Conservation (phyloP, 2,888 invertebrate species). For the Meiosimyza decipiens region DNA sequence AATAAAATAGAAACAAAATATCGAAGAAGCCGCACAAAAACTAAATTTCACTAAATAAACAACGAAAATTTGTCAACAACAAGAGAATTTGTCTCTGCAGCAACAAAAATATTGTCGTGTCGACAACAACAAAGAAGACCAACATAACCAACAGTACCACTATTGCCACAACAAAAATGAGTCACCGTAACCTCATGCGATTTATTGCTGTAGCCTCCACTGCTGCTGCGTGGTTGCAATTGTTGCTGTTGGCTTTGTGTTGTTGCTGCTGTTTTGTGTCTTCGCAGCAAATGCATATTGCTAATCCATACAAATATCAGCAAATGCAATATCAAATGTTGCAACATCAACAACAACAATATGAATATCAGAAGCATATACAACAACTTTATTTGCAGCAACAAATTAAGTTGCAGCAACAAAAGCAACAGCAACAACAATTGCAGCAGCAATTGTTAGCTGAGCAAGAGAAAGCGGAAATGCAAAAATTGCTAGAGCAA, state of each 20-base stretch:
- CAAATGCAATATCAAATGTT: conserved; percentile 48
- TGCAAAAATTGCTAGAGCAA: conserved; percentile 12
- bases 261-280: not conserved
- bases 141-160: not conserved
- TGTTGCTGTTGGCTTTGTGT: not conserved
- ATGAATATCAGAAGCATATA: conserved; percentile 46
- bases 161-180: not conserved
- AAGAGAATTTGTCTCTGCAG: too few species aligned
- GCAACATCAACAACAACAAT: conserved; percentile 44
- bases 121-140: too few species aligned
- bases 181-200: not conserved
- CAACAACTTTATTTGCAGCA: conserved; percentile 35
- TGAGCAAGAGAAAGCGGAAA: conserved; percentile 1
- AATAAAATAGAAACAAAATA: not conserved
- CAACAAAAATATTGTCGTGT: too few species aligned
- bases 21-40: not conserved
- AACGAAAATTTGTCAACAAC: too few species aligned
- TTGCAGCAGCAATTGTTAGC: conserved; percentile 2
- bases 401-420: conserved; percentile 3
- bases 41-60: not conserved
- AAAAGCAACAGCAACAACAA: conserved; percentile 17
- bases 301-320: conserved; percentile 40
- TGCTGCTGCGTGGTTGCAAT: conserved; percentile 11
- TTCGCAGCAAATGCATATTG: conserved; percentile 32
- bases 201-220: not conserved